Conservation (phyloP, 2,888 invertebrate genomes). For the Petrolisthes manimaculis region DNA sequence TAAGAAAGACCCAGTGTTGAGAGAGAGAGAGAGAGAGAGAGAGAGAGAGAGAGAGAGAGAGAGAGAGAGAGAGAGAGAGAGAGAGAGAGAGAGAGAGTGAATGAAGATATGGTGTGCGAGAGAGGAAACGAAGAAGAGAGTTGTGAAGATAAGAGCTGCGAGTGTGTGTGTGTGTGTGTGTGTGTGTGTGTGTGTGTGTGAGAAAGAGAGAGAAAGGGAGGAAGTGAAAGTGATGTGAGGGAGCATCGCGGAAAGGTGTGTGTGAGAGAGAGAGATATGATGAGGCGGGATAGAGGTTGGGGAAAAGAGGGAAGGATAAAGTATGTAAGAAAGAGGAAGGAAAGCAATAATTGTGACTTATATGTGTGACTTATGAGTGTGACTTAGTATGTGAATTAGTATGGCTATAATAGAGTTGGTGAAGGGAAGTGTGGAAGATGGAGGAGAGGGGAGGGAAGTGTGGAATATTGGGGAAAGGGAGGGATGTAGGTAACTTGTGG, state of each 20-base stretch:
- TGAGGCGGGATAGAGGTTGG: neutral
- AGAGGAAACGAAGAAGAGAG: no score
- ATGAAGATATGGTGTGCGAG: neutral
- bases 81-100: neutral
- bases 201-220: neutral
- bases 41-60: slow-evolving; percentile 24
- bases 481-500: no score
- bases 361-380: no score
- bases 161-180: no score
- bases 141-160: no score
- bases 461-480: no score
- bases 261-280: neutral
- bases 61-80: slow-evolving; percentile 6
- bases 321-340: no score
- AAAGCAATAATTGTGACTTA: no score
- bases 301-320: neutral
- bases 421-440: no score
- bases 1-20: neutral
- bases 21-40: neutral
- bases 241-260: neutral
- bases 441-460: neutral
- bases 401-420: no score
- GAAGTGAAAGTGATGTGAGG: neutral
- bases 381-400: no score
- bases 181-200: no score